Base-by-base conservation (phyloP, 1,140 invertebrate genomes). In the Drosophila arawakana region DNA sequence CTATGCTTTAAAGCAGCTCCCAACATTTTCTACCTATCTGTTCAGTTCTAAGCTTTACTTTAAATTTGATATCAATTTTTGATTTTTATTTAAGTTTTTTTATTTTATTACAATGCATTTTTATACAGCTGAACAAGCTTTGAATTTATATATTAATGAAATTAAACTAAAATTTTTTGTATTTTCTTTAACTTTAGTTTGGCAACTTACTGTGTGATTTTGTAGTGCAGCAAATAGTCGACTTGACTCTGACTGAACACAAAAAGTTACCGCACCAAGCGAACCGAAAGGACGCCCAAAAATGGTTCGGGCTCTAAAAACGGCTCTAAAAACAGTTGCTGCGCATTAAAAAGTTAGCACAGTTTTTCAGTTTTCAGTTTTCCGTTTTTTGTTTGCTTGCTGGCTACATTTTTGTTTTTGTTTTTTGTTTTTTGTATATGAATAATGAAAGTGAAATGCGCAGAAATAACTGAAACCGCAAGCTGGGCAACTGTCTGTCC, bases 381-480 rank as follows among this genome's bases (percentile, higher is more conserved):
- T 78, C 10, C 30, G 37, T 61, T 72, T 1, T 58, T 66, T 54
- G 25, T 30, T 30, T 30, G 25, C 4, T 50, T 57, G 59, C 43
- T 58, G 59, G 11, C 52, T 44, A 59, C 37, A 62, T 57, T 72
- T 63, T 30, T 30, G 2, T 30, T 30, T 30, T 5, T 30, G 2
- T 30, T 30, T 30, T 30, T 5, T 30, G 2, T 30, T 30, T 30
- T 30, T 30, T 30, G 25, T 30, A 5, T 60, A 71, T 69, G 72
- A 85, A 79, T 82, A 82, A 82, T 65, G 76, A 82, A 86, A 86
- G 83, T 86, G 81, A 85, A 85, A 86, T 85, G 82, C 67, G 78
- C 60, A 73, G 76, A 80, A 30, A 30, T 30, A 30, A 30, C 25
- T 30, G 25, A 30, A 73, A 73, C 81, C 63, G 61, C 77, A 77